phyloP scores from a whole-genome alignment of 2,113 vertebrate species.

The Labeo catla region DNA sequence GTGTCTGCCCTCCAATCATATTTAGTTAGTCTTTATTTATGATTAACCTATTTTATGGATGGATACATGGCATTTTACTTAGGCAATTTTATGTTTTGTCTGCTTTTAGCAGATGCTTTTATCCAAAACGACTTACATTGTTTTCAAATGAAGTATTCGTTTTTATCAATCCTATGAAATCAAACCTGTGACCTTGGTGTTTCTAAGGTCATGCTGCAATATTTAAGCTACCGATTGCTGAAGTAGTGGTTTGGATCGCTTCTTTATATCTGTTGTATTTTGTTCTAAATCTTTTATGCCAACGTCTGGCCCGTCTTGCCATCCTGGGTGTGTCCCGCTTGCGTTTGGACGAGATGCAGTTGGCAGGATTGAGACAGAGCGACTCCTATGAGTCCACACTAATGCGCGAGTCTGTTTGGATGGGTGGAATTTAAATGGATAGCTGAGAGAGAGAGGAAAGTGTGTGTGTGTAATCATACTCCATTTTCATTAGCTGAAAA shows the following conservation, averaged over 20 bases:
- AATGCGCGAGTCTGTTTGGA: slow-evolving; percentile 26
- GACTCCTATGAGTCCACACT: slow-evolving; percentile 29
- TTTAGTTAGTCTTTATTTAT: background rate
- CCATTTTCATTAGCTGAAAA: slow-evolving; percentile 29
- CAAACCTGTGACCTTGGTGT: background rate
- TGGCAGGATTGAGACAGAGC: slow-evolving; percentile 25
- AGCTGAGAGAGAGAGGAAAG: background rate
- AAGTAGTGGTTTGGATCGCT: background rate
- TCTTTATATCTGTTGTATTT: background rate
- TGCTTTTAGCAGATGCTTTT: background rate
- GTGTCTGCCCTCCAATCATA: background rate
- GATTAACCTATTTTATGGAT: background rate
- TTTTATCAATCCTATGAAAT: background rate
- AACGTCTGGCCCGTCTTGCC: background rate
- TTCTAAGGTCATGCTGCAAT: background rate
- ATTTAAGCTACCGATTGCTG: background rate
- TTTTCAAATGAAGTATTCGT: background rate
- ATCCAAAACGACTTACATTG: background rate
- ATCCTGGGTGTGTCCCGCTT: slow-evolving; percentile 1
- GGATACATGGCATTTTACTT: background rate
- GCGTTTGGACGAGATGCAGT: slow-evolving; percentile 19
- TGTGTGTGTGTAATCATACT: slow-evolving; percentile 14
- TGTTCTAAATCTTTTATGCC: background rate
- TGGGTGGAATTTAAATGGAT: slow-evolving; percentile 38
- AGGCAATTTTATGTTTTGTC: background rate